Percentiles rank a stretch among this genome's conserved stretches.
Conservation (phyloP, 1,140 invertebrate species). For the Heliconius eleuchia region DNA sequence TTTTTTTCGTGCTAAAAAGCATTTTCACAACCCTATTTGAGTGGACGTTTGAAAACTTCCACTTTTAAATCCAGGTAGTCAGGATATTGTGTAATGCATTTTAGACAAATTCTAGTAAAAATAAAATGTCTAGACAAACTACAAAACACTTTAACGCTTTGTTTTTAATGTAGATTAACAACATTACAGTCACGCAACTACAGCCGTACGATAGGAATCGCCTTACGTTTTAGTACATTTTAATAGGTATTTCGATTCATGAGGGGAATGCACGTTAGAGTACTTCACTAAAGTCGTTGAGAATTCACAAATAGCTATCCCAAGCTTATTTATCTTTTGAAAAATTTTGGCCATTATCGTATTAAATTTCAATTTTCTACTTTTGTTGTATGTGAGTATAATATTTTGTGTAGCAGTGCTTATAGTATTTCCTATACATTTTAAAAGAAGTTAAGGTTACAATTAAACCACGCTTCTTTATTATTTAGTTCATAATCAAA, state of each 20-base stretch:
- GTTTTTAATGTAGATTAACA: slow-evolving; percentile 37
- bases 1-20: neutral
- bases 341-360: too few relatives aligned
- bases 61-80: neutral
- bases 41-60: neutral
- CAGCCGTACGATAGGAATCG: slow-evolving; percentile 39
- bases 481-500: neutral
- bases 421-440: too few relatives aligned
- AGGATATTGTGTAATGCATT: neutral
- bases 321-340: neutral
- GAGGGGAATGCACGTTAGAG: slow-evolving; percentile 27
- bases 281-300: neutral
- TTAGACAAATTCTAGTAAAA: slow-evolving; percentile 14
- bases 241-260: slow-evolving; percentile 37
- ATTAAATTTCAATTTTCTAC: neutral
- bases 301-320: neutral
- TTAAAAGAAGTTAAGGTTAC: too few relatives aligned
- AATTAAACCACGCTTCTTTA: neutral
- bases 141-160: slow-evolving; percentile 35
- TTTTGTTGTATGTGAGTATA: neutral
- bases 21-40: neutral
- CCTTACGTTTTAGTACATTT: slow-evolving; percentile 37
- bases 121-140: slow-evolving; percentile 26
- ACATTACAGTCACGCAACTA: slow-evolving; percentile 43
- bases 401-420: neutral